Conservation (phyloP, 2,113 vertebrate genomes). For the Scytalopus superciliaris region DNA sequence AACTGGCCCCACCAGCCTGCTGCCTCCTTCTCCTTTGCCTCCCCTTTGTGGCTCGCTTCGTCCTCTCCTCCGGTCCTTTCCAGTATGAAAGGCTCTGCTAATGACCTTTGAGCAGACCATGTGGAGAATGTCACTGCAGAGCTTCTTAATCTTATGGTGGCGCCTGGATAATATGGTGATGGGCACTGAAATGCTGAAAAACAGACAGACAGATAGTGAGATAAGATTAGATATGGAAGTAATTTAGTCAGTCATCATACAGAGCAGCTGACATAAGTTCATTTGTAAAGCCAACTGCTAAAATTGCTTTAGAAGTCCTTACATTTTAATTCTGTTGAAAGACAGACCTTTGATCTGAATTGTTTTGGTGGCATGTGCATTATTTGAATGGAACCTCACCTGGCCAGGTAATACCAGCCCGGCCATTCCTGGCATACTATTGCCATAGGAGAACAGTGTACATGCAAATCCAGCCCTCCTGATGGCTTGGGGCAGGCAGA, state of each 20-base stretch:
- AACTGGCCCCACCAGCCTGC: background rate
- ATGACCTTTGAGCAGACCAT: constrained; percentile 20
- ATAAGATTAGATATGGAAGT: constrained; percentile 49
- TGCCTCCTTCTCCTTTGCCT: background rate
- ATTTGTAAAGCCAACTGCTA: constrained; percentile 58
- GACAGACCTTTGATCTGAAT: constrained; percentile 60
- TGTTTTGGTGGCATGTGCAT: constrained; percentile 48
- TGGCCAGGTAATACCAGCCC: constrained; percentile 44
- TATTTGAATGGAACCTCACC: constrained; percentile 64
- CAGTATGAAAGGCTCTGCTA: background rate
- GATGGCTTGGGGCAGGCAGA: constrained; percentile 39
- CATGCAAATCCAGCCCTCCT: constrained; percentile 35
- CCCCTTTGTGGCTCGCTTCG: fast-evolving
- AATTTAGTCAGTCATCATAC: constrained; percentile 58
- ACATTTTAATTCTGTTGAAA: constrained; percentile 50
- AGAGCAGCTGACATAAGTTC: constrained; percentile 58
- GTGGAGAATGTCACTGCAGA: constrained; percentile 39
- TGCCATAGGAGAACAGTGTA: constrained; percentile 25
- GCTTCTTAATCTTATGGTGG: constrained; percentile 46
- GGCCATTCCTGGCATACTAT: constrained; percentile 46
- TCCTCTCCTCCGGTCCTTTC: background rate
- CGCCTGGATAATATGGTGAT: constrained; percentile 57
- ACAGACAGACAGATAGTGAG: constrained; percentile 63
- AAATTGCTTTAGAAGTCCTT: constrained; percentile 47
- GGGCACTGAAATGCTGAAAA: constrained; percentile 57